phyloP scores from a whole-genome alignment of 1,140 invertebrate species.

The Copidosoma floridanum region DNA sequence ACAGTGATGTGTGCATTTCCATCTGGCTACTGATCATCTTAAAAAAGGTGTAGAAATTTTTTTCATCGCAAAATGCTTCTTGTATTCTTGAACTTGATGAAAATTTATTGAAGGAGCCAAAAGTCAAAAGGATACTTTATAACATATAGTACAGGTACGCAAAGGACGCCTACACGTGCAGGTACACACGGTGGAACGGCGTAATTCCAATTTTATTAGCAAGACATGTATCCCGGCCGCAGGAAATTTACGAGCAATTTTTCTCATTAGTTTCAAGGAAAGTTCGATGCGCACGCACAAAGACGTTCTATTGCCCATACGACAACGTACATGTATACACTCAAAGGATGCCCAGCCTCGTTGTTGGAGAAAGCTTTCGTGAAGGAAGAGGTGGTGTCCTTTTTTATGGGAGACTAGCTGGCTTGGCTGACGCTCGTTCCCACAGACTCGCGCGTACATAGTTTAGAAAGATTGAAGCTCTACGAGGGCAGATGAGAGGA shows the following conservation, averaged over 20 bases:
- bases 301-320: conserved; percentile 38
- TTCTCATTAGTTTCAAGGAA: conserved; percentile 60
- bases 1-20: no score
- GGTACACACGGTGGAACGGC: conserved; percentile 29
- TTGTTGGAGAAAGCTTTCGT: conserved; percentile 43
- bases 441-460: not conserved
- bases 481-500: no score
- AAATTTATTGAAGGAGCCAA: no score
- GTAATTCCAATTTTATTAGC: conserved; percentile 58
- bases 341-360: no score
- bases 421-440: conserved; percentile 33
- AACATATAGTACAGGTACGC: no score
- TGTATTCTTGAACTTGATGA: no score
- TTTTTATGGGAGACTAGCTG: conserved; percentile 43
- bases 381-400: conserved; percentile 35
- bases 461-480: not conserved
- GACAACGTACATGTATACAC: no score
- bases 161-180: no score
- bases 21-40: no score
- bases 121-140: no score
- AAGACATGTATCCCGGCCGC: conserved; percentile 32
- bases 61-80: no score
- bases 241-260: conserved; percentile 56
- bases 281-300: conserved; percentile 54
- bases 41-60: no score